These are phyloP conservation scores for Leptinotarsa rubiginosa DNA, from an alignment of 2,888 invertebrate genomes.

Conservation along the genomic window DNA sequence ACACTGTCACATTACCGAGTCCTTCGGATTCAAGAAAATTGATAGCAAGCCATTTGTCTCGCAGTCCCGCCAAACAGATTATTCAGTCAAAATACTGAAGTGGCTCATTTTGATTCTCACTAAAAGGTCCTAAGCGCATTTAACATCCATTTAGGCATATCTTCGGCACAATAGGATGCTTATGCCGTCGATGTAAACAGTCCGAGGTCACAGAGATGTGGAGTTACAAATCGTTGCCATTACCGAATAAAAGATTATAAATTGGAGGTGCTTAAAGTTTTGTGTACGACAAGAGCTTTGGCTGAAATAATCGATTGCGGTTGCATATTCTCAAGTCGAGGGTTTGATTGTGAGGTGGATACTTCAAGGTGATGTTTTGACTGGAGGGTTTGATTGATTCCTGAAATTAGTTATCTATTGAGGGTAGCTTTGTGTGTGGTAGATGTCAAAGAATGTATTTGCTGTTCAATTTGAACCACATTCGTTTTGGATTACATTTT, in stretches of 20 bases:
- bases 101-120: constrained; percentile 60
- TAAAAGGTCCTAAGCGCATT: constrained; percentile 59
- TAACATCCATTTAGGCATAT: constrained; percentile 46
- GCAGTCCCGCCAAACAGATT: constrained; percentile 53
- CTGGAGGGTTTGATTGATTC: constrained; percentile 28
- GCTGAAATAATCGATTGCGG: constrained; percentile 58
- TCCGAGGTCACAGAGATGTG: constrained; percentile 54
- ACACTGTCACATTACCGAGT: constrained; percentile 26
- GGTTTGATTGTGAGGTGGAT: constrained; percentile 26
- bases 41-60: constrained; percentile 64
- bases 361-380: constrained; percentile 37
- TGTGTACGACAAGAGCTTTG: constrained; percentile 48
- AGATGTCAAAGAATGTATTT: background rate
- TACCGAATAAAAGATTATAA: constrained; percentile 65
- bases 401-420: background rate
- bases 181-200: constrained; percentile 57
- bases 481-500: background rate
- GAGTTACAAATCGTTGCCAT: constrained; percentile 64
- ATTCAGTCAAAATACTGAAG: constrained; percentile 54
- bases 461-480: background rate
- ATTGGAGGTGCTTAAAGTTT: constrained; percentile 62
- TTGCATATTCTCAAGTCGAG: constrained; percentile 35
- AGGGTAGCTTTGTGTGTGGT: background rate
- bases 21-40: constrained; percentile 53
- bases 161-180: constrained; percentile 56